Percentiles rank a stretch among this genome's conserved stretches.
Evolutionary conservation across 2,888 invertebrate species (phyloP).

Genomic region (Lottia scabra): DNA sequence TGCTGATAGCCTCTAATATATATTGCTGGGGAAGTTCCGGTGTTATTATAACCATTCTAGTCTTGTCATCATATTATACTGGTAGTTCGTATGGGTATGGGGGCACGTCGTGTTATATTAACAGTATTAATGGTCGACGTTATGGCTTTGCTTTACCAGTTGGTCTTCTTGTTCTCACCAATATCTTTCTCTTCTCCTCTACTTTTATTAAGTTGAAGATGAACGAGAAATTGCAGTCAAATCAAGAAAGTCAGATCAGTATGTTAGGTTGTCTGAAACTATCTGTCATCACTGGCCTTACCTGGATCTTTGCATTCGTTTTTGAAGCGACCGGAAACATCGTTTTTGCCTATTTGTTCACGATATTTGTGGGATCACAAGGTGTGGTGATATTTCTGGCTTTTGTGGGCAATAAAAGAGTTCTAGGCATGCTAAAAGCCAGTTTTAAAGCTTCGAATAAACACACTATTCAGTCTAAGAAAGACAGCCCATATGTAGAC

Average conservation of each 20-base stretch:
- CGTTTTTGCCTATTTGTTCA: neutral
- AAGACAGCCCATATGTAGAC: too few species aligned
- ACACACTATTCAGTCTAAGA: too few species aligned
- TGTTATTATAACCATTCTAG: neutral
- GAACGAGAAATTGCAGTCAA: neutral
- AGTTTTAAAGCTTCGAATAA: too few species aligned
- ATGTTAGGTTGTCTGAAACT: slow-evolving; percentile 4
- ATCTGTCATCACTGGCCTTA: slow-evolving; percentile 5
- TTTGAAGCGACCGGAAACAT: neutral
- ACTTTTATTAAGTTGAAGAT: neutral
- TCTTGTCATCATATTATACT: neutral
- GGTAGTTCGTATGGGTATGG: neutral
- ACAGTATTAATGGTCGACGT: neutral
- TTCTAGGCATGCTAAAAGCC: neutral
- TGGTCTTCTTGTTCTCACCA: neutral
- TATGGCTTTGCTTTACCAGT: slow-evolving; percentile 10
- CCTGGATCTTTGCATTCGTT: slow-evolving; percentile 1
- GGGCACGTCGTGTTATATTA: neutral
- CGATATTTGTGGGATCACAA: slow-evolving; percentile 1
- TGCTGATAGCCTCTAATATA: neutral
- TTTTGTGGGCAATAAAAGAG: slow-evolving; percentile 3
- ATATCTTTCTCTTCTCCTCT: neutral
- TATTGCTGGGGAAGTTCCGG: neutral
- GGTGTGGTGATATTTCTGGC: slow-evolving; percentile 5
- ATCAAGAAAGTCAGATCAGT: slow-evolving; percentile 1